Base-by-base conservation (phyloP, 2,888 invertebrate species). In the Volucella zonaria region DNA sequence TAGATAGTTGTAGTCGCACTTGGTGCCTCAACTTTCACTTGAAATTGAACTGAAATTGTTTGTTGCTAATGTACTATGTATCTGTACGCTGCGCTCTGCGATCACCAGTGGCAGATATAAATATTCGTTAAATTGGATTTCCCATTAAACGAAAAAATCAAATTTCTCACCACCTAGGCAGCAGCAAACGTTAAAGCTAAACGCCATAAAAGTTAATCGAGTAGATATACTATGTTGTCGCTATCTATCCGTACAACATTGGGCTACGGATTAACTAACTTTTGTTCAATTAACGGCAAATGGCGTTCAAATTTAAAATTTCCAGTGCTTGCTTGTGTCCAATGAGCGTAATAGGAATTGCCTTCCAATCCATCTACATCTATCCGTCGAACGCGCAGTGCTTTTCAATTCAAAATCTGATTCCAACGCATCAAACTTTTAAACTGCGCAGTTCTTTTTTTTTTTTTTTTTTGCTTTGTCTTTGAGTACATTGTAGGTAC, bases 361-460 rank as follows among this genome's bases (percentile, higher is more conserved):
- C 79, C 79, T 61, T 67, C 66, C 70, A 66, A 40, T 66, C 58
- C 40, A 77, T 70, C 71, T n/a, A n/a, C 75, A 58, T 70, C 66
- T 64, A 71, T 74, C 61, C 23, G 49, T 12, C 45, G 76, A 54
- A 70, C 59, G 75, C 79, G 79, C 70, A 71, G 56, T 58, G 62
- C 38, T 45, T 9, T 31, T 31, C 31, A 31, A 31, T 31, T 31
- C 31, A 31, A 23, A 23, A 23, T 23, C 23, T 23, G 15, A 51
- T 78, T 75, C 61, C 54, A 42, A 12, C 45, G 23, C 38, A 54
- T 12, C 12, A 56, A 14, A 10, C 9, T 64, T 66, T 14, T 40
- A 59, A 83, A 76, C 79, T 83, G 82, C 82, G 82, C 82, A 83
- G 74, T 83, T 73, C 74, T 58, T 62, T 64, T 42, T 12, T n/a